Conservation (phyloP, 1,140 invertebrate species). For the Neelides sp. region DNA sequence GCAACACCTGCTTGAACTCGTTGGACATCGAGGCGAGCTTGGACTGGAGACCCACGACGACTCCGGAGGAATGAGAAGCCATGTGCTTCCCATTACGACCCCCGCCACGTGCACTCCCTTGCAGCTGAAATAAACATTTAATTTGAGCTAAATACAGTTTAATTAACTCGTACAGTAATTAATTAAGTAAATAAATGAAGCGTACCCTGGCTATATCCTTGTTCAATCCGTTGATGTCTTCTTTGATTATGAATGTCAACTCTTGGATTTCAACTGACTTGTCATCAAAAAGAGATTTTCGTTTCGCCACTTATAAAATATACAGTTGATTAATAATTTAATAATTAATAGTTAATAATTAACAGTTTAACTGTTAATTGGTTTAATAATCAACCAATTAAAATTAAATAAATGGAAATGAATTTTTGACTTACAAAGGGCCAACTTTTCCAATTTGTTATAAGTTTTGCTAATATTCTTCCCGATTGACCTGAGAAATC, state of each 20-base stretch:
- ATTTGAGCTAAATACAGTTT: not conserved
- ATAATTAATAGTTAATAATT: conserved; percentile 6
- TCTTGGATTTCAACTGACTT: conserved; percentile 91
- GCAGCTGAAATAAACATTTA: conserved; percentile 33
- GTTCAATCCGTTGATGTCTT: conserved; percentile 87
- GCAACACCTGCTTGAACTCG: conserved; percentile 86
- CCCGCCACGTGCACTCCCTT: conserved; percentile 30
- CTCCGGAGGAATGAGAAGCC: conserved; percentile 88
- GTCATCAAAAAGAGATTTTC: conserved; percentile 94
- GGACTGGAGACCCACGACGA: conserved; percentile 86
- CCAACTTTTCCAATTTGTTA: conserved; percentile 90
- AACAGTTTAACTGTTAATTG: conserved; percentile 11
- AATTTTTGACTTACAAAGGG: conserved; percentile 71
- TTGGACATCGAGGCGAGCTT: conserved; percentile 92
- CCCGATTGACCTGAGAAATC: conserved; percentile 64
- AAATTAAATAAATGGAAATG: not conserved
- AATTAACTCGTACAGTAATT: not conserved
- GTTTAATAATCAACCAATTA: conserved; percentile 3
- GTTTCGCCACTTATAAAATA: conserved; percentile 89
- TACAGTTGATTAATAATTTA: conserved; percentile 5
- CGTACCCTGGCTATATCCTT: conserved; percentile 72
- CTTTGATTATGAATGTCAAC: conserved; percentile 93
- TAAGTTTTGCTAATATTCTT: conserved; percentile 92
- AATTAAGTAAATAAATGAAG: not conserved
- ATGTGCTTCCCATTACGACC: conserved; percentile 57